Evolutionary conservation across 2,888 invertebrate species (phyloP).

Genomic region (Autographa pulchrina): DNA sequence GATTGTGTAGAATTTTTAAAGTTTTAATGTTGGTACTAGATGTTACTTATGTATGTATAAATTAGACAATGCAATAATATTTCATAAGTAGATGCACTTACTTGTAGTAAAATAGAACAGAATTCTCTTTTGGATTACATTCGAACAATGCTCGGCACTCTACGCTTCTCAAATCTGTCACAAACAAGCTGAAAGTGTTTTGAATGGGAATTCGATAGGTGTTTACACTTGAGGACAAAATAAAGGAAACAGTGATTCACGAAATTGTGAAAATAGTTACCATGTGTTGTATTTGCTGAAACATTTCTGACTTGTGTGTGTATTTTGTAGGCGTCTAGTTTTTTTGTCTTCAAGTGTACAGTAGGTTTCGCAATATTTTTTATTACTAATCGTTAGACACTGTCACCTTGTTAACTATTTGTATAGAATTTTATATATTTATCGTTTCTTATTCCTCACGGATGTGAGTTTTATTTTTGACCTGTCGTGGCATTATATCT

Average conservation of each 20-base stretch:
- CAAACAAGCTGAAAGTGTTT: conserved; percentile 49
- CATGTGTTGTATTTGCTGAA: conserved; percentile 3
- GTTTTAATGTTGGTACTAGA: conserved; percentile 78
- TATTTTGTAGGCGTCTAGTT: conserved; percentile 14
- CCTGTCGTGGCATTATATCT: conserved; percentile 88
- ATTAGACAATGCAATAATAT: conserved; percentile 87
- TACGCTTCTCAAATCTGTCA: conserved; percentile 57
- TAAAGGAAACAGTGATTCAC: conserved; percentile 27
- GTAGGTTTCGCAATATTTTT: conserved; percentile 51
- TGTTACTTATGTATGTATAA: conserved; percentile 68
- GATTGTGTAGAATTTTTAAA: conserved; percentile 68
- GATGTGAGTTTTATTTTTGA: conserved; percentile 85
- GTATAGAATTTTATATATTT: conserved; percentile 87
- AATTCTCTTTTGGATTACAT: conserved; percentile 63
- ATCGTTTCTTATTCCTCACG: conserved; percentile 84
- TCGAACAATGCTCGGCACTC: conserved; percentile 41
- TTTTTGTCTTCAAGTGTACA: conserved; percentile 55
- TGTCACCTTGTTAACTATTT: conserved; percentile 88
- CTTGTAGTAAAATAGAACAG: conserved; percentile 72
- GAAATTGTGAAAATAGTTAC: conserved; percentile 21
- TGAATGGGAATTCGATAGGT: conserved; percentile 56
- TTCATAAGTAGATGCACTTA: conserved; percentile 86
- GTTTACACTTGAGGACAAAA: conserved; percentile 57
- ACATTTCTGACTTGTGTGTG: background rate
- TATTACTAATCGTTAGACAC: conserved; percentile 68